These are phyloP conservation scores for Invenusta paracnida DNA, from an alignment of 2,888 invertebrate species.

Conservation along the genomic window DNA sequence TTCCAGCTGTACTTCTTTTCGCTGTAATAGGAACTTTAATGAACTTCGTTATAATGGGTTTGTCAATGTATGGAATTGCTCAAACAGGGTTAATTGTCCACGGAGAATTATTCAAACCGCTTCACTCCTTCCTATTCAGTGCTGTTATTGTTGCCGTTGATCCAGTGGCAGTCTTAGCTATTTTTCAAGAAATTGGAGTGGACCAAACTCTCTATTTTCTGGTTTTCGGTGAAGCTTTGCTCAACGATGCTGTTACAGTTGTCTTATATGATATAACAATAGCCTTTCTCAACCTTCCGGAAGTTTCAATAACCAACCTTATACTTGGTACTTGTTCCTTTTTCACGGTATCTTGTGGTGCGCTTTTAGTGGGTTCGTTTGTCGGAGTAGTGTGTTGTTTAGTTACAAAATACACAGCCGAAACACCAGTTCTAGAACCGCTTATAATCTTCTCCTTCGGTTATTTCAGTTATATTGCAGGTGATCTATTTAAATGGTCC, in stretches of 20 bases:
- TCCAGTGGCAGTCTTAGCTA: slow-evolving; percentile 64
- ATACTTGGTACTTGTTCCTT: slow-evolving; percentile 63
- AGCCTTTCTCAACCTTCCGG: slow-evolving; percentile 56
- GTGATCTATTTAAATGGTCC: slow-evolving; percentile 65
- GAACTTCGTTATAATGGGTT: slow-evolving; percentile 52
- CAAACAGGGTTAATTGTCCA: slow-evolving; percentile 51
- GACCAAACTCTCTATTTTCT: slow-evolving; percentile 65
- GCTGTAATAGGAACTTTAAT: slow-evolving; percentile 62
- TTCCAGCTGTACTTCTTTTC: slow-evolving; percentile 64
- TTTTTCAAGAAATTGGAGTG: slow-evolving; percentile 64
- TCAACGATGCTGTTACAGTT: slow-evolving; percentile 66
- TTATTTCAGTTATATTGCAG: slow-evolving; percentile 63
- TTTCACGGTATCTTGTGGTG: slow-evolving; percentile 63
- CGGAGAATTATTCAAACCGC: slow-evolving; percentile 49
- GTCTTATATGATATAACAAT: slow-evolving; percentile 64
- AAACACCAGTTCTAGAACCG: slow-evolving; percentile 63
- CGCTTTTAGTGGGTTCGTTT: slow-evolving; percentile 62
- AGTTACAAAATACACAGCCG: slow-evolving; percentile 61
- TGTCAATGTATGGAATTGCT: slow-evolving; percentile 52
- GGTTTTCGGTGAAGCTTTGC: slow-evolving; percentile 65
- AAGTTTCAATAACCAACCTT: slow-evolving; percentile 51
- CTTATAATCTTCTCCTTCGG: slow-evolving; percentile 63
- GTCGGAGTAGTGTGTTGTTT: slow-evolving; percentile 56
- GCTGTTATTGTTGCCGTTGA: slow-evolving; percentile 66
- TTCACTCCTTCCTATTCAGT: slow-evolving; percentile 61